phyloP scores from a whole-genome alignment of 2,113 vertebrate species.

The Odontophorus gujanensis region DNA sequence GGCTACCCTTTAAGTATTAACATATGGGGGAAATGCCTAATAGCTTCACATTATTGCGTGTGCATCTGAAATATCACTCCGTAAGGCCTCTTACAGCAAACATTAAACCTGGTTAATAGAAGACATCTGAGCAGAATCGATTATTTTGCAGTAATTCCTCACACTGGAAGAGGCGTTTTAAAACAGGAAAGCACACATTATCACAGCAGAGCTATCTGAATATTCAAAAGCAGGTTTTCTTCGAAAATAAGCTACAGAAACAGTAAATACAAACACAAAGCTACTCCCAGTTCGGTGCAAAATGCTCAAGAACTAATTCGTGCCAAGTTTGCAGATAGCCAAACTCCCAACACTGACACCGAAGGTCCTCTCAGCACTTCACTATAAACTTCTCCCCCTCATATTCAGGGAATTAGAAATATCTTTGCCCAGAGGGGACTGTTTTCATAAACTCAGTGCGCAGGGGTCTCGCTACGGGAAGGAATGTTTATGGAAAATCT shows the following conservation, averaged over 20 bases:
- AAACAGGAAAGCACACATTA: not conserved
- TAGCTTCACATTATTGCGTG: constrained; percentile 34
- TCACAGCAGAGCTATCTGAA: not conserved
- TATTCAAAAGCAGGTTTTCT: not conserved
- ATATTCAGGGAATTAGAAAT: constrained; percentile 30
- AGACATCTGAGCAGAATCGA: constrained; percentile 41
- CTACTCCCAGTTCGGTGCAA: not conserved
- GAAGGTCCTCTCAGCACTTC: constrained; percentile 24
- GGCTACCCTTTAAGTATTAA: constrained; percentile 5
- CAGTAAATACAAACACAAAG: not conserved
- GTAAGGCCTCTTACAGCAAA: constrained; percentile 5
- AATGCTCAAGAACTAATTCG: not conserved
- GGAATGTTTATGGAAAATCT: constrained; percentile 66
- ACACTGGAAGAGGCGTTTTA: not conserved
- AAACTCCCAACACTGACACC: not conserved
- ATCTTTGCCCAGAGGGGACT: constrained; percentile 32
- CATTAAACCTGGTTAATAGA: constrained; percentile 34
- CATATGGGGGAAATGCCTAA: constrained; percentile 34
- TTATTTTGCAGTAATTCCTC: constrained; percentile 40
- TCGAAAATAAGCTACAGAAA: not conserved
- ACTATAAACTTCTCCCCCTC: constrained; percentile 14
- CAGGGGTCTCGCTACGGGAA: constrained; percentile 9
- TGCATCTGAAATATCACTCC: not conserved
- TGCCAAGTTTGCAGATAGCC: not conserved
- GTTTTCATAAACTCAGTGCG: not conserved